Evolutionary conservation across 2,888 invertebrate species (phyloP).

Genomic region (Eutolmus rufibarbis): DNA sequence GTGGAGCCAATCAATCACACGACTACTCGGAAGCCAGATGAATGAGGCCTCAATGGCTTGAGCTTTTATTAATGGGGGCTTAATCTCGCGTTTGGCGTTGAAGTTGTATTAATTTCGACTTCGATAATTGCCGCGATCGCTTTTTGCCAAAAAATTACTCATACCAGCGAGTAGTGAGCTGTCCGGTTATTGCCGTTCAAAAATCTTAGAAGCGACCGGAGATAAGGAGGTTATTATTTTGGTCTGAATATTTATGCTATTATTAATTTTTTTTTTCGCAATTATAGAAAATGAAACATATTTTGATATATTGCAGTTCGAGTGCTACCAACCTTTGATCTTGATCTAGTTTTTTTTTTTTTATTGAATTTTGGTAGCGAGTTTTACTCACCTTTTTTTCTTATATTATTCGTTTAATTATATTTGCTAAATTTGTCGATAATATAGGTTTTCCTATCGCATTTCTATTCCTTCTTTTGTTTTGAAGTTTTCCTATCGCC

Average conservation of each 20-base stretch:
- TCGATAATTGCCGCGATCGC: not conserved
- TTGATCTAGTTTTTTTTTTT: not conserved
- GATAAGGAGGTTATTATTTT: not conserved
- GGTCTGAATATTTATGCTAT: not conserved
- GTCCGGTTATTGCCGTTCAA: not conserved
- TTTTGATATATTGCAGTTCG: not conserved
- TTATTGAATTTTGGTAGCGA: not conserved
- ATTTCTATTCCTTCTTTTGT: not conserved
- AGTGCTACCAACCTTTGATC: not conserved
- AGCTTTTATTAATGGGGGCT: not conserved
- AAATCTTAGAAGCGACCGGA: not conserved
- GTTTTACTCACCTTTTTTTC: not conserved
- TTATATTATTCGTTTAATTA: not conserved
- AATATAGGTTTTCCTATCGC: not conserved
- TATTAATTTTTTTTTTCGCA: not conserved
- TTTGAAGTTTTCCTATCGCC: not conserved
- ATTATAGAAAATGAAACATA: not conserved
- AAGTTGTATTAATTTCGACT: not conserved
- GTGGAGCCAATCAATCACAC: not conserved
- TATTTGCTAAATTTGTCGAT: not conserved
- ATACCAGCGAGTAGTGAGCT: not conserved
- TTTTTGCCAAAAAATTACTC: not conserved
- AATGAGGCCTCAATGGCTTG: not conserved
- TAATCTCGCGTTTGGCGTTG: not conserved
- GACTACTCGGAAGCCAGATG: not conserved